Conservation (phyloP, 1,140 invertebrate species). For the Caenorhabditis tropicalis region DNA sequence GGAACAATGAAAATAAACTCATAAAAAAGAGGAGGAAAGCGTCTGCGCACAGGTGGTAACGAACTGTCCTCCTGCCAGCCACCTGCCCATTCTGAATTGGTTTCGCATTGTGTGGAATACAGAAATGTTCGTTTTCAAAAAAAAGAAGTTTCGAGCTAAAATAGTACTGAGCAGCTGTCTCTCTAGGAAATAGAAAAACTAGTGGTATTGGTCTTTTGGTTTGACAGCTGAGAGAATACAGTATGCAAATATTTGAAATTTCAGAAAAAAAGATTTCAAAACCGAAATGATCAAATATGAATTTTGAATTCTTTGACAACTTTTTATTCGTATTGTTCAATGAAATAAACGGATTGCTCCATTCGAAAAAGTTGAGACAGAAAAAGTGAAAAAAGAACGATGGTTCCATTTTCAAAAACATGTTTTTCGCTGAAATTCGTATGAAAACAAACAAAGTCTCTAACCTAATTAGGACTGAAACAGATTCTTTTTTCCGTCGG, state of each 20-base stretch:
- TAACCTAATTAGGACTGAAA: too few relatives aligned
- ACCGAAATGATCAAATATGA: neutral
- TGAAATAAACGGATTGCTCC: too few relatives aligned
- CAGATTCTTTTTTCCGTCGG: neutral
- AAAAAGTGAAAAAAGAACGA: too few relatives aligned
- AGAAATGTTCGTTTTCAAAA: neutral
- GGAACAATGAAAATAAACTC: slow-evolving; percentile 39
- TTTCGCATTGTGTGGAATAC: neutral
- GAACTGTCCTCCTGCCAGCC: slow-evolving; percentile 1
- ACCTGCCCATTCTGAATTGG: slow-evolving; percentile 1
- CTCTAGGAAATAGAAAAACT: neutral
- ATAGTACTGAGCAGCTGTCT: neutral
- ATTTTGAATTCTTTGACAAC: too few relatives aligned
- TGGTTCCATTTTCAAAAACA: neutral
- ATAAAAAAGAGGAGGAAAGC: neutral
- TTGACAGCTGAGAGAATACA: neutral
- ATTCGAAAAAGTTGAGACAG: neutral
- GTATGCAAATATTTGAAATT: too few relatives aligned
- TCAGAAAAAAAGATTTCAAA: neutral
- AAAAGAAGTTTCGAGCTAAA: neutral
- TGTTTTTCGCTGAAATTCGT: neutral
- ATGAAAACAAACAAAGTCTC: neutral
- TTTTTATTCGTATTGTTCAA: neutral
- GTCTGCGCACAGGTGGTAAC: slow-evolving; percentile 27
- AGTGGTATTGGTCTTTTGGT: too few relatives aligned